Evolutionary conservation across 2,113 vertebrate genomes (phyloP), one percentile per base, ranked within the genome.

Genomic region (Prunella himalayana): DNA sequence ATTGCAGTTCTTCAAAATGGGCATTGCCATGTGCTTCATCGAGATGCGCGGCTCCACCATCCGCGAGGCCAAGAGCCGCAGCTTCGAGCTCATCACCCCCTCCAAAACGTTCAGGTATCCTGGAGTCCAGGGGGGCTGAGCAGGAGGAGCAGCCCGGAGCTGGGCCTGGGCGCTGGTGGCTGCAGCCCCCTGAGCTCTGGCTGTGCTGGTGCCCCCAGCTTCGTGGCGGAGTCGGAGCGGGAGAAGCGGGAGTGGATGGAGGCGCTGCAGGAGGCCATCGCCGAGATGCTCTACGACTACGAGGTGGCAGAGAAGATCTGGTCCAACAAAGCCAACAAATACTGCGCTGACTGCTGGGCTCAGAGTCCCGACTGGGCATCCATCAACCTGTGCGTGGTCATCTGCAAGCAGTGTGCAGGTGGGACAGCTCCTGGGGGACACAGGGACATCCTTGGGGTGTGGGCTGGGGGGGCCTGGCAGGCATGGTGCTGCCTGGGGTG

Each of bases 221-320:
- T 99, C 39, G 98, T 98, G 19, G 99, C 99, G 0, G 99, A 99
- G 85, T 98, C 98, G 0, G 99, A 99, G 44, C 97, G 98, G 31
- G 99, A 99, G 82, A 99, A 99, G 95, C 96, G 98, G 78, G 99
- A 98, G 92, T 99, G 99, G 99, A 99, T 99, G 97, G 99, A 99
- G 70, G 98, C 98, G 19, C 94, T 99, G 92, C 99, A 99, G 98
- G 99, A 99, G 84, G 97, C 99, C 44, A 99, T 99, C 30, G 98
- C 99, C 0, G 99, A 99, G 97, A 99, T 98, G 13, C 98, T 99
- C 73, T 99, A 99, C 0, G 99, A 99, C 97, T 99, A 99, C 2
- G 99, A 99, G 97, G 99, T 99, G 94, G 99, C 99, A 3, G 99
- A 99, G 97, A 99, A 99, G 98, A 99, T 99, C 98, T 99, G 99